Percentiles rank a stretch among this genome's conserved stretches.
Evolutionary conservation across 2,888 invertebrate species (phyloP).

Genomic region (Priapulus caudatus): DNA sequence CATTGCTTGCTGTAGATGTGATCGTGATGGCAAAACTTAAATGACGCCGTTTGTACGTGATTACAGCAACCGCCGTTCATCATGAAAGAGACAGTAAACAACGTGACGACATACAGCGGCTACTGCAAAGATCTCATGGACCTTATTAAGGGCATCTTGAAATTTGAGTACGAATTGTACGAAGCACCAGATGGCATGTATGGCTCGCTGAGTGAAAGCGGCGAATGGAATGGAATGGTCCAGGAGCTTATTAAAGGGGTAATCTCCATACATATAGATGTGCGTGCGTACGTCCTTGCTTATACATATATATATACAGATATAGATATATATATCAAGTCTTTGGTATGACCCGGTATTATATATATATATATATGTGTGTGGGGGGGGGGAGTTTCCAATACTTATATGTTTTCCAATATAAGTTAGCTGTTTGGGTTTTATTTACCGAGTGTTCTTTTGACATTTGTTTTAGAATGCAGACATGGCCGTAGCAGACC

Average conservation of each 20-base stretch:
- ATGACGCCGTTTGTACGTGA: background rate
- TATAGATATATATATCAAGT: no score
- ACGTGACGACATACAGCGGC: conserved; percentile 45
- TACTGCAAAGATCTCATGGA: conserved; percentile 90
- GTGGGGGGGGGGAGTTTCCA: no score
- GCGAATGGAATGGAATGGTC: conserved; percentile 68
- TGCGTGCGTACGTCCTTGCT: no score
- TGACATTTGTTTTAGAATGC: conserved; percentile 58
- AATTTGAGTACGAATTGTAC: conserved; percentile 63
- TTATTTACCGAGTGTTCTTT: no score
- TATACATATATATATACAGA: no score
- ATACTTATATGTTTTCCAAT: no score
- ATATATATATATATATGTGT: no score
- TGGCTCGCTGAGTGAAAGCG: conserved; percentile 75
- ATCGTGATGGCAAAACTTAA: no score
- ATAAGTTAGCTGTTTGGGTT: no score
- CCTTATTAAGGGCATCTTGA: conserved; percentile 65
- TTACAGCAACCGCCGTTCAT: conserved; percentile 45
- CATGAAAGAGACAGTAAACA: conserved; percentile 31
- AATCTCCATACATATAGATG: no score
- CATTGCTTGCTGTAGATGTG: no score
- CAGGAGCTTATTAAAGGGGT: conserved; percentile 35
- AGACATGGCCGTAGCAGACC: conserved; percentile 81
- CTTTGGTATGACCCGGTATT: no score
- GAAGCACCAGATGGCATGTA: conserved; percentile 65